Evolutionary conservation across 2,797 vertebrate species (phyloP).

Genomic region (Bradypodion pumilum): DNA sequence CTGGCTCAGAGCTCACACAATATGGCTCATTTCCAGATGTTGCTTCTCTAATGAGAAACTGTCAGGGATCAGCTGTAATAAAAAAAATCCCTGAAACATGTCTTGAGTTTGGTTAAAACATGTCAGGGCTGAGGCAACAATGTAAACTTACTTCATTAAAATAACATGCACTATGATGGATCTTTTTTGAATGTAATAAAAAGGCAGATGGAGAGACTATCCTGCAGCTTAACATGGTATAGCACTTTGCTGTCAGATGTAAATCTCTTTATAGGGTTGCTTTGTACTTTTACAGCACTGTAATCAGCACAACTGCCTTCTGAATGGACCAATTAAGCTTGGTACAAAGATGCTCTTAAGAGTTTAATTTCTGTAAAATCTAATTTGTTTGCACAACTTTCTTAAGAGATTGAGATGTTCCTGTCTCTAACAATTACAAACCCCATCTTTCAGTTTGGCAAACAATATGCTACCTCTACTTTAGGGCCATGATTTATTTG

Average conservation of each 20-base stretch:
- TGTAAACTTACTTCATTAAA: constrained; percentile 21
- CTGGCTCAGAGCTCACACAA: background rate
- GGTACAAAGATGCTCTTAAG: constrained; percentile 3
- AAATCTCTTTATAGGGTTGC: constrained; percentile 22
- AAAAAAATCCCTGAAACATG: background rate
- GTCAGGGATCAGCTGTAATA: accelerated
- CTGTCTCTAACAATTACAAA: background rate
- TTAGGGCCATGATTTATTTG: background rate
- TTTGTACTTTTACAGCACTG: background rate
- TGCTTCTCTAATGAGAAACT: background rate
- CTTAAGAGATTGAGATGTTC: background rate
- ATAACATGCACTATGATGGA: constrained; percentile 1
- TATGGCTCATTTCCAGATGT: background rate
- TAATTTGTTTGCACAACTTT: constrained; percentile 17
- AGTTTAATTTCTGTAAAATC: constrained; percentile 15
- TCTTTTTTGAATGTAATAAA: constrained; percentile 27
- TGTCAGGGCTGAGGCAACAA: constrained; percentile 12
- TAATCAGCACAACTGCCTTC: constrained; percentile 19
- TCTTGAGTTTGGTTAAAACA: background rate
- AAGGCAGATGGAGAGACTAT: background rate
- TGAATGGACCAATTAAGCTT: constrained; percentile 15
- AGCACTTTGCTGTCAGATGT: constrained; percentile 12
- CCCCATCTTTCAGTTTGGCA: no score
- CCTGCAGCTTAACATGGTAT: background rate
- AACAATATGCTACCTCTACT: no score